phyloP scores from a whole-genome alignment of 2,888 invertebrate species.

The Synanthedon myopaeformis region DNA sequence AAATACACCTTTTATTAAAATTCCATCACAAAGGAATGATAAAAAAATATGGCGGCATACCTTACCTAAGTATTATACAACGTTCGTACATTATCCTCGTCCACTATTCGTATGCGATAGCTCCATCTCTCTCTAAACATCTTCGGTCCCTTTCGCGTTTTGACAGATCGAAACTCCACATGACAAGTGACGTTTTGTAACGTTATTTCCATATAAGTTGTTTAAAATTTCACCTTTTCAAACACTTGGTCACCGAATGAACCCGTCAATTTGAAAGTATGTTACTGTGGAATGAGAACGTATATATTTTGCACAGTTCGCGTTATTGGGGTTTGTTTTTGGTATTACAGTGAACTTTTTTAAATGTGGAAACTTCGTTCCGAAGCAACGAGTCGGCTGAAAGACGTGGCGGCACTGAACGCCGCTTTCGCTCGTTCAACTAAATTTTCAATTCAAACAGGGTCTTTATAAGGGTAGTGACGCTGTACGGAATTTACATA shows the following conservation, averaged over 20 bases:
- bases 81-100: too few species aligned
- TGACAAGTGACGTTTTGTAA: slow-evolving; percentile 30
- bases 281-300: too few species aligned
- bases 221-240: too few species aligned
- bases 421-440: slow-evolving; percentile 58
- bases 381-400: slow-evolving; percentile 60
- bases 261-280: too few species aligned
- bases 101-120: slow-evolving; percentile 7
- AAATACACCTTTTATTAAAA: slow-evolving; percentile 28
- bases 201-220: slow-evolving; percentile 8
- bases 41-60: too few species aligned
- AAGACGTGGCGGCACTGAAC: slow-evolving; percentile 64
- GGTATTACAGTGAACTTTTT: too few species aligned
- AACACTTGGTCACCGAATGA: too few species aligned
- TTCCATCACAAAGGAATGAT: slow-evolving; percentile 16
- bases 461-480: slow-evolving; percentile 71
- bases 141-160: slow-evolving; percentile 43
- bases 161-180: slow-evolving; percentile 53
- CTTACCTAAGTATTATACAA: too few species aligned
- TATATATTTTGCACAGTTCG: too few species aligned
- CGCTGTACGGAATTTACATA: slow-evolving; percentile 69
- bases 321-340: too few species aligned
- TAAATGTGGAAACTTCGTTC: slow-evolving; percentile 5
- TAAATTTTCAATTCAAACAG: slow-evolving; percentile 70
- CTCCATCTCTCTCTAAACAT: slow-evolving; percentile 23